Evolutionary conservation across 2,797 vertebrate genomes (phyloP).

Genomic region (Propithecus perrieri): DNA sequence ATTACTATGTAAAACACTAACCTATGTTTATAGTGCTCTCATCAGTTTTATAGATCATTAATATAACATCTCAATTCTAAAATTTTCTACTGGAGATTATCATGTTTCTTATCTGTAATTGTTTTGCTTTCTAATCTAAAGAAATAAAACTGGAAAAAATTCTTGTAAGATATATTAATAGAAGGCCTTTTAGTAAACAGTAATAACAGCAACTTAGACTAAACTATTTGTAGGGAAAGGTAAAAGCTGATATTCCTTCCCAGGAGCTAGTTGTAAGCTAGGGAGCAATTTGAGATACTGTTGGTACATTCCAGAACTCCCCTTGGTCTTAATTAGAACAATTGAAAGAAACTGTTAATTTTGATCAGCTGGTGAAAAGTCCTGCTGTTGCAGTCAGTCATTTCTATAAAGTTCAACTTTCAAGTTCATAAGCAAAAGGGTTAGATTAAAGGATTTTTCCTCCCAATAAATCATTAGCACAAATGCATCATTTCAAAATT

Average conservation of each 20-base stretch:
- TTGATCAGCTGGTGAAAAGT: constrained; percentile 82
- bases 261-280: constrained; percentile 72
- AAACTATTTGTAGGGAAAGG: constrained; percentile 77
- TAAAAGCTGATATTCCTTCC: constrained; percentile 74
- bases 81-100: constrained; percentile 65
- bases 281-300: constrained; percentile 81
- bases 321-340: constrained; percentile 86
- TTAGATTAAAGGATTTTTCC: constrained; percentile 80
- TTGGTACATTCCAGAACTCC: constrained; percentile 87
- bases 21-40: background rate
- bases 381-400: constrained; percentile 80
- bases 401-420: constrained; percentile 80
- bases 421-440: constrained; percentile 70
- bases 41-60: background rate
- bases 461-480: constrained; percentile 80
- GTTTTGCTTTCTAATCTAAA: constrained; percentile 61
- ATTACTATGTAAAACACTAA: background rate
- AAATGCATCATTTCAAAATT: constrained; percentile 82
- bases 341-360: constrained; percentile 87
- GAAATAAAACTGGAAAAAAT: constrained; percentile 52
- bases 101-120: constrained; percentile 56
- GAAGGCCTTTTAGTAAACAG: constrained; percentile 68
- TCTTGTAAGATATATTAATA: constrained; percentile 45
- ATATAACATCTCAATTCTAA: background rate
- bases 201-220: constrained; percentile 77